Evolutionary conservation across 23 tunicate genomes (phyloP), one percentile per base, ranked within the genome.

Genomic region (Ascidia mentula): DNA sequence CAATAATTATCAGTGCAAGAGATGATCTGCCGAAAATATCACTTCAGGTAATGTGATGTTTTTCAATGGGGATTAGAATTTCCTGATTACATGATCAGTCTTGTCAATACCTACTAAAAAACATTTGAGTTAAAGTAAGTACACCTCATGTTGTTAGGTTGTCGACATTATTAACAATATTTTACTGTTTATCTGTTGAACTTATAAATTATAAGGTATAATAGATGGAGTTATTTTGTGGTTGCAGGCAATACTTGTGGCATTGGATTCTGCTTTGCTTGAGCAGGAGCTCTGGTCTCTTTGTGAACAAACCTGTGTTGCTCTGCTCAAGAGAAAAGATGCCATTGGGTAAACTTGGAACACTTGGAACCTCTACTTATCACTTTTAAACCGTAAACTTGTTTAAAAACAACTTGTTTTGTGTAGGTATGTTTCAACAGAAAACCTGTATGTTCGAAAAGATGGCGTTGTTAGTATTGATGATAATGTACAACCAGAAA

Each of bases 231-330:
- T 42, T 42, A 15, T 9, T 42, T 42, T 40, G 24, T 53, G 28
- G 37, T 40, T 61, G 7, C 86, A 86, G 85, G 78, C 77, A 32
- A 61, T 84, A 45, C 77, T 91, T 1, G 60, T 42, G 17, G 82
- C 81, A 18, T 60, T 92, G 12, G 82, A 92, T 34, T 87, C 91
- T 13, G 76, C 89, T 34, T 82, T 92, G 18, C 73, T 69, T 28
- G 97, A 92, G 79, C 79, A 87, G 31, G 97, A 92, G 36, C 45
- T 92, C 37, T 92, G 97, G 97, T 90, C 97, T 1, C 0, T 92
- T 12, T 92, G 97, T 92, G 97, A 87, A 40, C 91, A 92, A 79
- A 79, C 92, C 42, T 82, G 46, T 31, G 37, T 73, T 36, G 60
- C 84, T 13, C 26, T 86, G 31, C 72, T 72, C 28, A 53, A 53